phyloP scores from a whole-genome alignment of 1,140 invertebrate genomes.

The Zaprionus gabonicus region DNA sequence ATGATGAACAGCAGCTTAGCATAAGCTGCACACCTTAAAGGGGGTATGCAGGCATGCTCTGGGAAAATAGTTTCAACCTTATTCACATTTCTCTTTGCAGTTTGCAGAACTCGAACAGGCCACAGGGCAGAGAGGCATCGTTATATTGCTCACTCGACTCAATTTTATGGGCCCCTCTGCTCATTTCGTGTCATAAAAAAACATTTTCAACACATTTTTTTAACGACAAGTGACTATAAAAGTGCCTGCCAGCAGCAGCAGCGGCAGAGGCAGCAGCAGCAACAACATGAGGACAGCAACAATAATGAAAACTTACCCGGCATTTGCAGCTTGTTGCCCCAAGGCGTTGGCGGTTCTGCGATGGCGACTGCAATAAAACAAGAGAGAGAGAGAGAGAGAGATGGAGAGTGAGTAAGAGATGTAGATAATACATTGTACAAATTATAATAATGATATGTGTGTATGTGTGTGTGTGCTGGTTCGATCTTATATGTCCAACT shows the following conservation, averaged over 20 bases:
- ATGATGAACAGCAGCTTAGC: no score
- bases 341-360: slow-evolving; percentile 67
- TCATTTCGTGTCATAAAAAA: slow-evolving; percentile 79
- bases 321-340: slow-evolving; percentile 77
- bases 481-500: slow-evolving; percentile 38
- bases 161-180: slow-evolving; percentile 69
- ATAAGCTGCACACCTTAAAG: background rate
- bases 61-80: slow-evolving; percentile 14
- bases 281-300: slow-evolving; percentile 21
- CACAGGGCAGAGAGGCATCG: slow-evolving; percentile 38
- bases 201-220: slow-evolving; percentile 77
- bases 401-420: slow-evolving; percentile 9
- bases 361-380: slow-evolving; percentile 70
- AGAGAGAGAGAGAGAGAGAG: background rate
- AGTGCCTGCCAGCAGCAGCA: slow-evolving; percentile 42
- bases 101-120: slow-evolving; percentile 51
- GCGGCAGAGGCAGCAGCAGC: slow-evolving; percentile 26
- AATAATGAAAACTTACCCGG: slow-evolving; percentile 63
- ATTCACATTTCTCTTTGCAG: slow-evolving; percentile 30
- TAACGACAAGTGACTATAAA: slow-evolving; percentile 74
- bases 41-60: background rate
- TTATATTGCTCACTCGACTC: slow-evolving; percentile 61
- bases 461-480: slow-evolving; percentile 28
- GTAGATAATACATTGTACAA: slow-evolving; percentile 62
- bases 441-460: slow-evolving; percentile 79